Evolutionary conservation across 2,888 invertebrate genomes (phyloP).

Genomic region (Nephrotoma flavescens): DNA sequence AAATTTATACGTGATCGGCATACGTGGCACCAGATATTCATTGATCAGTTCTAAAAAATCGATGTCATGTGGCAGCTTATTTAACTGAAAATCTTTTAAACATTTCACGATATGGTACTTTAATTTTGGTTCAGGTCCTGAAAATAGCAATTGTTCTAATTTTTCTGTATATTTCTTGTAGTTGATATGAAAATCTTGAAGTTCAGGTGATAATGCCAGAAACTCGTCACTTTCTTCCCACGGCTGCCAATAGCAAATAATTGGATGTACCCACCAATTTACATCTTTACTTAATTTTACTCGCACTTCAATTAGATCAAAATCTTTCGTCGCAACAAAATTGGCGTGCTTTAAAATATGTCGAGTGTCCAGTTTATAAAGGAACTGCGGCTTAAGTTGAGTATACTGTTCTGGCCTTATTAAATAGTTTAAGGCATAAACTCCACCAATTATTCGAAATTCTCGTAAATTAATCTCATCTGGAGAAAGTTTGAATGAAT

Average conservation of each 20-base stretch:
- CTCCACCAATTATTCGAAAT: neutral
- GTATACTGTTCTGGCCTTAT: neutral
- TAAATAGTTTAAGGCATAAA: neutral
- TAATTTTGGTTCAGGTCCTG: neutral
- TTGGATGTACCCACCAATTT: neutral
- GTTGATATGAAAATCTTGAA: neutral
- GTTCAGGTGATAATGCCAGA: neutral
- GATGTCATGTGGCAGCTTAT: neutral
- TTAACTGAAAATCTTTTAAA: neutral
- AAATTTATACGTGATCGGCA: neutral
- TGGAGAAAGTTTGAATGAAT: neutral
- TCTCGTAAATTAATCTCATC: neutral
- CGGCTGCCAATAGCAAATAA: neutral
- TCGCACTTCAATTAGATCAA: neutral
- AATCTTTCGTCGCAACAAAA: neutral
- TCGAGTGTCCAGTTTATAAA: neutral
- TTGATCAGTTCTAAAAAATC: neutral
- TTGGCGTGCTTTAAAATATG: neutral
- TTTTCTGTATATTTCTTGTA: neutral
- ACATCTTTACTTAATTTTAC: neutral
- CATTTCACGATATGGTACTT: neutral
- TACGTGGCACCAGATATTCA: neutral
- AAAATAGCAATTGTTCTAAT: neutral
- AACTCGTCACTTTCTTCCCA: neutral
- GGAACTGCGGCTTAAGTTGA: neutral